phyloP scores from a whole-genome alignment of 2,888 invertebrate genomes.

The Caenorhabditis panamensis region DNA sequence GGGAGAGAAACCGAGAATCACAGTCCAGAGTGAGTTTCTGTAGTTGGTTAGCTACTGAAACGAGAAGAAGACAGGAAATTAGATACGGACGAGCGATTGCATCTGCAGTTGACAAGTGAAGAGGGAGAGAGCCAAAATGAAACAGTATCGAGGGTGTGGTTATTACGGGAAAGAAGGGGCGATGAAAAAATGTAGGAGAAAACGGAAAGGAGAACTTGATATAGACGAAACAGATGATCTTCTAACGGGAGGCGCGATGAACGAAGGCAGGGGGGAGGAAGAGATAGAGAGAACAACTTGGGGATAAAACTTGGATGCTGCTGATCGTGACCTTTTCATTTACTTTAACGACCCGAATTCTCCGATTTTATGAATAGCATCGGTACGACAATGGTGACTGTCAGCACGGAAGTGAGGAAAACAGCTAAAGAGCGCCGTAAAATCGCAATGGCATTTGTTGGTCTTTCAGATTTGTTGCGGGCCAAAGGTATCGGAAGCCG shows the following conservation, averaged over 20 bases:
- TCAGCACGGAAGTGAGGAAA: constrained; percentile 18
- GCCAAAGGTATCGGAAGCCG: constrained; percentile 48
- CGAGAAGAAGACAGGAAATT: constrained; percentile 16
- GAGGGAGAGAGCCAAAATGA: constrained; percentile 33
- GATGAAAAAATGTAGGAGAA: constrained; percentile 33
- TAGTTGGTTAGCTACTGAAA: constrained; percentile 33
- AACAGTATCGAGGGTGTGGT: constrained; percentile 44
- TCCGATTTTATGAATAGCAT: constrained; percentile 37
- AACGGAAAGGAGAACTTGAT: constrained; percentile 42
- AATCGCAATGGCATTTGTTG: constrained; percentile 5
- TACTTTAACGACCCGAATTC: constrained; percentile 44
- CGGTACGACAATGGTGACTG: constrained; percentile 16
- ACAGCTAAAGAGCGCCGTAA: background rate
- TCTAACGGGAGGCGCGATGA: constrained; percentile 30
- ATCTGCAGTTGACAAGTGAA: constrained; percentile 22
- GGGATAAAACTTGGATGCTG: constrained; percentile 38
- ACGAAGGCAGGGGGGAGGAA: constrained; percentile 16
- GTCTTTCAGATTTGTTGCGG: constrained; percentile 35
- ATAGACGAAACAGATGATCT: constrained; percentile 48
- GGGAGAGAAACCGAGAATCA: constrained; percentile 28
- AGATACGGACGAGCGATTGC: constrained; percentile 17
- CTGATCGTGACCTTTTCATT: constrained; percentile 45
- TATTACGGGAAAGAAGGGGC: constrained; percentile 35
- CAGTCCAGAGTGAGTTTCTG: constrained; percentile 41
- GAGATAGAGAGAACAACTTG: constrained; percentile 10